Base-by-base conservation (phyloP, 2,797 vertebrate species). In the Diplodus sargus region DNA sequence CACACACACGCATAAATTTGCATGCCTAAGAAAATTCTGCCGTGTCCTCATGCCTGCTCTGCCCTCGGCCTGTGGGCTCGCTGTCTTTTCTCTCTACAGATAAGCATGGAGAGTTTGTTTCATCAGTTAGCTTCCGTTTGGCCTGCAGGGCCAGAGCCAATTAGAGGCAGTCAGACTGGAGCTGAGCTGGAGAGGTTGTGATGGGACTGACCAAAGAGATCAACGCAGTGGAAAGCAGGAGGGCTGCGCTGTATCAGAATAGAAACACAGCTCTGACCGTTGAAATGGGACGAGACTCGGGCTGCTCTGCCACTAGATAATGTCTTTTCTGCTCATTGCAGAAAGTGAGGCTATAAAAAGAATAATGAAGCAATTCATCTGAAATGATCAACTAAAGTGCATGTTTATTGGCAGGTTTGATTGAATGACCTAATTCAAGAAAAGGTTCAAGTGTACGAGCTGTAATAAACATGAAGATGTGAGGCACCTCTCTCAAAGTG, bases 121-220 rank as follows among this genome's bases (percentile, higher is more conserved):
- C 77, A 70, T 81, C 39, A 54, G 66, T 82, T 85, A 62, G 58
- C 59, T 63, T 86, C 70, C 76, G 71, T 85, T 89, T 85, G 82
- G 82, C 90, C 89, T 84, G 74, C 76, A 89, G 88, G 84, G 70
- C 45, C 67, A 30, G 71, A 78, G 70, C 85, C 92, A 93, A 92
- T 94, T 93, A 93, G 76, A 92, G 72, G 69, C 78, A 73, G 84
- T 83, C 87, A 84, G 87, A 85, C 73, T 77, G 65, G 70, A 77
- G 70, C 83, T 73, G 85, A 87, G 83, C 62, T 28, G 56, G 66
- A 89, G 77, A 78, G 84, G 73, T 66, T 88, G 82, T 87, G 90
- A 93, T 81, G 87, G 89, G 82, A 79, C 79, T 81, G 85, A 90
- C 84, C 76, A 82, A 78, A 87, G 79, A 85, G 75, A 88, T 90